Evolutionary conservation across 1,140 invertebrate genomes (phyloP).

Genomic region (Drosophila aff.): DNA sequence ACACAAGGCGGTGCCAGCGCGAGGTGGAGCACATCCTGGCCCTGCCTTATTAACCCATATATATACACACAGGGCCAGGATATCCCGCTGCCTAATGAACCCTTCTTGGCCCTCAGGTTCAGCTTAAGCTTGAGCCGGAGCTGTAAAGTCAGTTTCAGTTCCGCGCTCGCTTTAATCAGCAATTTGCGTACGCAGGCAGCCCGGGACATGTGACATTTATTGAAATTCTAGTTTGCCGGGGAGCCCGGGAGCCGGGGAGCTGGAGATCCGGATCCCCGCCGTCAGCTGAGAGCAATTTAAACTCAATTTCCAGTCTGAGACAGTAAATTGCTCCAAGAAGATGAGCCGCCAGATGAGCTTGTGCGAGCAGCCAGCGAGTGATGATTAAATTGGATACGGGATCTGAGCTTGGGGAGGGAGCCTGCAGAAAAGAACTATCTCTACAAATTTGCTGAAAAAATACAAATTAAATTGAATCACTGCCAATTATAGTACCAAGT

Average conservation of each 20-base stretch:
- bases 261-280: constrained; percentile 17
- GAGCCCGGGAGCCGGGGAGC: not conserved
- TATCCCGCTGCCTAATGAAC: constrained; percentile 72
- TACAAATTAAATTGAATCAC: constrained; percentile 29
- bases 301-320: constrained; percentile 54
- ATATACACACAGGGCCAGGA: constrained; percentile 26
- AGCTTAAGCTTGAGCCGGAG: not conserved
- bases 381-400: constrained; percentile 45
- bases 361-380: constrained; percentile 32
- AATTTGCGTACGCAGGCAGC: constrained; percentile 53
- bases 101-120: constrained; percentile 46
- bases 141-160: constrained; percentile 13
- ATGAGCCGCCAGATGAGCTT: constrained; percentile 46
- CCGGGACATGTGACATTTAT: constrained; percentile 75
- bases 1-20: constrained; percentile 63
- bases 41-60: constrained; percentile 81
- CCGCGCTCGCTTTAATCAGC: constrained; percentile 69
- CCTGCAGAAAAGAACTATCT: constrained; percentile 21
- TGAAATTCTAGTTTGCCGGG: constrained; percentile 60
- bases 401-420: not conserved
- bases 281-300: constrained; percentile 53
- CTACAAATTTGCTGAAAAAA: constrained; percentile 11
- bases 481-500: not conserved
- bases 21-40: constrained; percentile 19
- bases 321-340: constrained; percentile 46